Evolutionary conservation across 1,140 invertebrate species (phyloP), one percentile per base, ranked within the genome.

Genomic region (Heliothis virescens): DNA sequence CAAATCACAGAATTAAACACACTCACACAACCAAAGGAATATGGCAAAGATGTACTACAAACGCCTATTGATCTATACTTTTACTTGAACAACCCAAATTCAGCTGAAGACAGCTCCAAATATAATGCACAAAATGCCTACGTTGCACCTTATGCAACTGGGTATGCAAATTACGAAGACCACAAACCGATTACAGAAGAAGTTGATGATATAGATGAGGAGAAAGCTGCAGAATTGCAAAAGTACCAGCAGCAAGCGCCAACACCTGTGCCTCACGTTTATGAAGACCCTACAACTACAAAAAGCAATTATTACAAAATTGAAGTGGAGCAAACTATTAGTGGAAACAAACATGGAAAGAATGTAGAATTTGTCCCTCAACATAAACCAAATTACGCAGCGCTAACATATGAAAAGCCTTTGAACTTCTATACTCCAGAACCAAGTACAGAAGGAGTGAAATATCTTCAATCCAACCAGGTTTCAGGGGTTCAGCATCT

Each of bases 171-270:
- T 57, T 52, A 84, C 7, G 92, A 90, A 84, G 94, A 95, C 79
- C 83, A 94, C 55, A 95, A 82, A 52, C 94, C 94, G 7, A 94
- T 95, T 10, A 94, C 88, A 71, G 94, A 95, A 88, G 89, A 94
- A 59, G 84, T 94, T 15, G 90, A 94, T 76, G 94, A 95, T 76
- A 88, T 92, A 59, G 89, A 89, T 82, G 87, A 95, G 80, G 48
- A 53, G 15, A 63, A 47, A 50, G 21, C 13, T n/a, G 16, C 86
- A 88, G 5, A 87, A 86, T 67, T 81, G 77, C 73, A 65, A 55
- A 79, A 69, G 52, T 48, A 74, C 18, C 29, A 48, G 48, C 80
- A 85, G 76, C 47, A 83, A 53, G 57, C 85, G 29, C 62, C 83
- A 63, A 57, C 80, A 34, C 71, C 87, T 13, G 29, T 80, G 82